Conservation (phyloP, 2,113 vertebrate genomes). For the Xyrauchen texanus region DNA sequence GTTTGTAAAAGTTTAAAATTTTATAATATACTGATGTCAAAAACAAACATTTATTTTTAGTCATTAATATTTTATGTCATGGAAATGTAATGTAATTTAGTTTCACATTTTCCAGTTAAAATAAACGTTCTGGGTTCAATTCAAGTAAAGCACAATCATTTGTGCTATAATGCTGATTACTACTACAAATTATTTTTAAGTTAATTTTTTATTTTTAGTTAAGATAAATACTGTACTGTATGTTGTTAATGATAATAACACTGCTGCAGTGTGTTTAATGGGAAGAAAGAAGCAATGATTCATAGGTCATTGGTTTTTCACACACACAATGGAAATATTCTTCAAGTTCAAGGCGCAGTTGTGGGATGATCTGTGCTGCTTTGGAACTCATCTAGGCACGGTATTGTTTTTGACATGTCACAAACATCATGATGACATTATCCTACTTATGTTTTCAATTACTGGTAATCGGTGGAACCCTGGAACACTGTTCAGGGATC, state of each 20-base stretch:
- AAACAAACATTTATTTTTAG: too few species aligned
- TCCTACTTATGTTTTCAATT: conserved; percentile 59
- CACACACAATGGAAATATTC: conserved; percentile 36
- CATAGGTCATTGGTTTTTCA: conserved; percentile 34
- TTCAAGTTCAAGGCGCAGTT: neutral
- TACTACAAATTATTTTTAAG: conserved; percentile 22
- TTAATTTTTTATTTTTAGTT: conserved; percentile 19
- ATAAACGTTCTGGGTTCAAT: too few species aligned
- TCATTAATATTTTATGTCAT: too few species aligned
- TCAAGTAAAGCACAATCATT: too few species aligned
- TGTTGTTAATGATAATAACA: too few species aligned
- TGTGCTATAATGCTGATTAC: too few species aligned
- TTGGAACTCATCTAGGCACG: neutral
- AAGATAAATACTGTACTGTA: neutral
- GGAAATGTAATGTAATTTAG: too few species aligned
- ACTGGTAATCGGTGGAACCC: conserved; percentile 31
- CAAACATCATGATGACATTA: conserved; percentile 65
- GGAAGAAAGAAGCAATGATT: conserved; percentile 54
- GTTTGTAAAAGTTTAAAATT: too few species aligned
- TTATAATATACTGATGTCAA: too few species aligned
- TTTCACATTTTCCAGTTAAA: too few species aligned
- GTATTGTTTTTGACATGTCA: conserved; percentile 44
- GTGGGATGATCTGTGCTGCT: conserved; percentile 5
- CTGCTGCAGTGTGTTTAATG: neutral
- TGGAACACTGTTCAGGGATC: conserved; percentile 24